phyloP scores from a whole-genome alignment of 1,140 invertebrate genomes.

The Teleogryllus occipitalis region DNA sequence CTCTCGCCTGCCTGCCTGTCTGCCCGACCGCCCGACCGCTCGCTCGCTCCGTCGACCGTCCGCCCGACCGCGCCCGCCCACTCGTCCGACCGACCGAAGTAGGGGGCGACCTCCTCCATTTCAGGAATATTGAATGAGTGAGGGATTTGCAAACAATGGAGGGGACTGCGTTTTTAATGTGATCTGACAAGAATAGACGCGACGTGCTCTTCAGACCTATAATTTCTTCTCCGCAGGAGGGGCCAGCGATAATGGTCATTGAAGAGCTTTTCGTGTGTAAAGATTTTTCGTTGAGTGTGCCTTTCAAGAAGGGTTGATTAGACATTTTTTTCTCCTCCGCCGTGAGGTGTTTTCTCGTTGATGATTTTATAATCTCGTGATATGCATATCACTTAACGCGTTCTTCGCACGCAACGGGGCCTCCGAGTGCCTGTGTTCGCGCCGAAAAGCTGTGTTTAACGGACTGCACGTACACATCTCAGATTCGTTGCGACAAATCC shows the following conservation, averaged over 20 bases:
- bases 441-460: neutral
- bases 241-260: neutral
- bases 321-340: neutral
- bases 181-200: slow-evolving; percentile 3
- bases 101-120: neutral
- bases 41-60: too few species aligned
- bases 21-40: too few species aligned
- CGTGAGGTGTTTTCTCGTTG: neutral
- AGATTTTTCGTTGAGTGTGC: neutral
- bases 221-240: neutral
- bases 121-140: neutral
- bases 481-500: neutral
- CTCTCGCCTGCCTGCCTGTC: too few species aligned
- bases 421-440: neutral
- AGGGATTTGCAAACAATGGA: slow-evolving; percentile 4
- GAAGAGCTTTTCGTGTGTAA: neutral
- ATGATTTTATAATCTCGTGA: slow-evolving; percentile 5
- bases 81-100: too few species aligned
- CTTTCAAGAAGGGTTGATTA: neutral
- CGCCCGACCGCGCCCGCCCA: too few species aligned
- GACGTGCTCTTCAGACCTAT: neutral
- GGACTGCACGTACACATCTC: neutral
- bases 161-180: neutral
- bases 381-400: neutral
- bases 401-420: neutral